Conservation (phyloP, 2,113 vertebrate genomes). For the Macrotis lagotis region DNA sequence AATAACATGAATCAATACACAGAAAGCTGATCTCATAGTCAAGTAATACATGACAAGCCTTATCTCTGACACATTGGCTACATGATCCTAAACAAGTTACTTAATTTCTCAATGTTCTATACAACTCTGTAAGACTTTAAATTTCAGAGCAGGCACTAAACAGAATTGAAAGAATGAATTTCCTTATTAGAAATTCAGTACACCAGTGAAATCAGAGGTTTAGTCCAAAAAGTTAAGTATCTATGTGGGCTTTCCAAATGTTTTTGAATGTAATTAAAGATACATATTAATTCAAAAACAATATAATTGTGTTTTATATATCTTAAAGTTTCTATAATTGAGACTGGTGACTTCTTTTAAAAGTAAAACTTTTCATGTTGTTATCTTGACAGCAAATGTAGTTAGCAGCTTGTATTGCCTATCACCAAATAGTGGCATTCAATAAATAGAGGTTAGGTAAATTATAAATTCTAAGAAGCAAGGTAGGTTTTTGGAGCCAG, state of each 20-base stretch:
- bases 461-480: background rate
- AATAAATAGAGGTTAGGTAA: background rate
- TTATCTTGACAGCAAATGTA: background rate
- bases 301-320: slow-evolving; percentile 5
- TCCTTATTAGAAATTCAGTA: background rate
- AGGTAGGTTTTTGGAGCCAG: background rate
- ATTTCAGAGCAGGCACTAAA: background rate
- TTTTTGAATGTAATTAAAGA: slow-evolving; percentile 20
- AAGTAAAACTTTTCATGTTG: background rate
- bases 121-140: background rate
- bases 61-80: background rate
- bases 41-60: background rate
- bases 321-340: background rate
- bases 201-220: background rate
- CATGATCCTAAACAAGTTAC: background rate
- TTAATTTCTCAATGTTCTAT: background rate
- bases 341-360: background rate
- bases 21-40: background rate
- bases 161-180: background rate
- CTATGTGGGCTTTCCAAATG: background rate
- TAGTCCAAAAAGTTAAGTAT: background rate
- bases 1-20: background rate
- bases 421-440: background rate
- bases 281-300: slow-evolving; percentile 4
- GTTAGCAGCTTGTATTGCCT: background rate